Base-by-base conservation (phyloP, 2,888 invertebrate species). In the Platerodrilus igneus region DNA sequence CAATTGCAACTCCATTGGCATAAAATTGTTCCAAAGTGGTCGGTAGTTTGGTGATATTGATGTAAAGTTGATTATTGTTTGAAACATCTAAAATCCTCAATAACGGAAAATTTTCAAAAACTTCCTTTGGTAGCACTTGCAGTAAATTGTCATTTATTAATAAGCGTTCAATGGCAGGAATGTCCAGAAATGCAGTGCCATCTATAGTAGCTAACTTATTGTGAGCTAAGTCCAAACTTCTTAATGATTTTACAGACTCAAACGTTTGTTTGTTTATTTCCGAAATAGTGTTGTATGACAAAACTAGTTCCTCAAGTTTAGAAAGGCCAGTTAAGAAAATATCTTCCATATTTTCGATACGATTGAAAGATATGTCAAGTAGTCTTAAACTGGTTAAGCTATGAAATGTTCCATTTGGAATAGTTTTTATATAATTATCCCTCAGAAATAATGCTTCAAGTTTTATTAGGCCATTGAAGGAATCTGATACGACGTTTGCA, bases 351-450 rank as follows among this genome's bases (percentile, higher is more conserved):
- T 18, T 33, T 3, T 4, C 3, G 2, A 42, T 15, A 4, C 13
- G 14, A n/a, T 43, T 43, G n/a, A 29, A 30, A 0, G 37, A 34
- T n/a, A 43, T 30, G 18, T 38, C 18, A 13, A 43, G 30, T 14
- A 29, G 7, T 30, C 18, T 38, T 20, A 41, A 25, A 13, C 11
- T 14, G 3, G n/a, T 9, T 15, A 43, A 26, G 4, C 10, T 9
- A 18, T 10, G n/a, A 9, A 37, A 34, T 11, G 26, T 26, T 1
- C n/a, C 19, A 2, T 38, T 20, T 1, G 5, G 7, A 4, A 26
- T 9, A 14, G 25, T 14, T 19, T 16, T 7, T 26, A 3, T 30
- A 6, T 10, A 34, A n/a, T 31, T n/a, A n/a, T n/a, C n/a, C n/a
- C n/a, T 3, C 3, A 19, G 25, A 16, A 32, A 11, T 2, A 42